Evolutionary conservation across 2,113 vertebrate genomes (phyloP), one percentile per base, ranked within the genome.

Genomic region (Nothobranchius kuhntae): DNA sequence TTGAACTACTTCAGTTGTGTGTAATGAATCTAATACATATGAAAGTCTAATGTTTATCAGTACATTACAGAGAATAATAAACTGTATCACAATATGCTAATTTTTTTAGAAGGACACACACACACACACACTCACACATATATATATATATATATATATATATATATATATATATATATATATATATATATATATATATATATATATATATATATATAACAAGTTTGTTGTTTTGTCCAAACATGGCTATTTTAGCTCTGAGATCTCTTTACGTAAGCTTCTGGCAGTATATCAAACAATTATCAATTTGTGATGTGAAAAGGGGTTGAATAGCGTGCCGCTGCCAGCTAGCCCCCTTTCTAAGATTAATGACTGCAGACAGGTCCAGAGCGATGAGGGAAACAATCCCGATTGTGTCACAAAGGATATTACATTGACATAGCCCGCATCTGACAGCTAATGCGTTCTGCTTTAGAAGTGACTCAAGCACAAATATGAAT

Each of bases 361-460:
- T 51, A 86, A 90, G 88, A 92, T 91, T 89, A 92, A 92, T 92
- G 88, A 87, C 85, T 91, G 87, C 68, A 91, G 92, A 92, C 90
- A 91, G 86, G 90, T 91, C 84, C 65, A 61, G 80, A 88, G 89
- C 79, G 61, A 91, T 71, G 87, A 87, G 78, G 81, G 91, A 93
- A 92, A 91, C 91, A 91, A 91, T 91, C 87, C 83, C 80, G 83
- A 91, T 81, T 81, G 86, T 92, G 91, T 93, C 92, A 93, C 82
- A 82, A 77, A 86, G 86, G 84, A 92, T 92, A 93, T 92, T 91
- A 87, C 89, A 90, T 89, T 89, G 90, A 91, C 91, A 91, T 84
- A 82, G 89, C 87, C 87, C 40, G 66, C 65, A 17, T 73, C 83
- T 89, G 92, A 90, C 90, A 93, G 87, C 85, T 84, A 86, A 91